phyloP scores from a whole-genome alignment of 92 coral and sea anemone species.

The Muricea muricata region DNA sequence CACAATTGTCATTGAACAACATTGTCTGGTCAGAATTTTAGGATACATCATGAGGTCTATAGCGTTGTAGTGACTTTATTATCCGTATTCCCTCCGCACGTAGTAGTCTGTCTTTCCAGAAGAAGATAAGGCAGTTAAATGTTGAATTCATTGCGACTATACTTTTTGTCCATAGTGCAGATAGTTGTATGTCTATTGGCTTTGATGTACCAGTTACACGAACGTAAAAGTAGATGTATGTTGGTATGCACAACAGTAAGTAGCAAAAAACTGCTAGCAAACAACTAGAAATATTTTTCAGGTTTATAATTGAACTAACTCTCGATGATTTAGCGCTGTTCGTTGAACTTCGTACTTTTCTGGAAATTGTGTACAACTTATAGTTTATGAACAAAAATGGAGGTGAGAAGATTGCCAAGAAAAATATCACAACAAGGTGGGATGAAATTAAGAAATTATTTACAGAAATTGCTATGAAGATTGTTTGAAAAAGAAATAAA shows the following conservation, averaged over 20 bases:
- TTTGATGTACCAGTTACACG: neutral
- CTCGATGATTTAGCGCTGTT: neutral
- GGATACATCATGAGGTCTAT: too few relatives aligned
- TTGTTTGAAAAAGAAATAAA: neutral
- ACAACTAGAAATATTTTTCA: neutral
- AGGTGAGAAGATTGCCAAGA: neutral
- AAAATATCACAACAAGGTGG: neutral
- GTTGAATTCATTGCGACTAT: neutral
- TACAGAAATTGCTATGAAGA: neutral
- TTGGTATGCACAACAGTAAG: neutral
- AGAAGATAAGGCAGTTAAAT: neutral
- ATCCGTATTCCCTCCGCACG: neutral
- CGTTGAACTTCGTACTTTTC: neutral
- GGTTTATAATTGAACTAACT: neutral
- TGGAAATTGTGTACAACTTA: neutral
- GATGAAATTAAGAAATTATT: neutral
- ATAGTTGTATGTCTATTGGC: neutral
- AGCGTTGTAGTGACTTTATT: neutral
- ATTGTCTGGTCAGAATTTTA: too few relatives aligned
- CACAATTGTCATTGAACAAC: too few relatives aligned
- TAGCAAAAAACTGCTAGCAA: neutral
- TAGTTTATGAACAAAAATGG: neutral
- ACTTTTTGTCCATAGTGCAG: neutral
- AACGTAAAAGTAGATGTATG: neutral
- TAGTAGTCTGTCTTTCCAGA: neutral